Evolutionary conservation across 2,113 vertebrate species (phyloP), one percentile per base, ranked within the genome.

Genomic region (Sylvicapra grimmia): DNA sequence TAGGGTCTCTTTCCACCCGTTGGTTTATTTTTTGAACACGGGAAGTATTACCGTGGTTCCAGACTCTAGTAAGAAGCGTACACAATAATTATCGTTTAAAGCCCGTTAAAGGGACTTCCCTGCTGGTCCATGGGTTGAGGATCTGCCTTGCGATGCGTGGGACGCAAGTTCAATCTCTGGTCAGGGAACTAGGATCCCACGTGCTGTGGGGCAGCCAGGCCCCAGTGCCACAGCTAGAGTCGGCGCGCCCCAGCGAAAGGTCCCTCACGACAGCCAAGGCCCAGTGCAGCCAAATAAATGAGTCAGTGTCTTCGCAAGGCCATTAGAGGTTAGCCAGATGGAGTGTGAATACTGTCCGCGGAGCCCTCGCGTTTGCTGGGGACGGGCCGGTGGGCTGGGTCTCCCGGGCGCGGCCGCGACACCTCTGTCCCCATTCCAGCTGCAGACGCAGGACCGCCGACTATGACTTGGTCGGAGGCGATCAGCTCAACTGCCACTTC

Each of bases 401-500:
- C 4, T 44, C 36, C 19, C 0, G 27, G 8, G 40, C 4, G 47
- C 8, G 15, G 33, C 49, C 18, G 1, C 85, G 13, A 79, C 9
- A 1, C 54, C 96, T 77, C 94, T 58, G 51, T 85, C 68, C 59
- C 63, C 93, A 33, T 97, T 94, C 86, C 97, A 99, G 99, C 96
- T 99, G 99, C 91, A 92, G 98, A 94, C 99, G 92, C 49, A 99
- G 96, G 21, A 94, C 98, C 2, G 93, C 98, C 0, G 99, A 99
- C 92, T 98, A 99, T 3, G 99, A 99, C 33, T 98, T 99, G 47
- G 99, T 99, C 0, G 99, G 99, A 16, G 99, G 99, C 3, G 99
- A 99, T 91, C 98, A 98, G 96, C 98, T 99, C 0, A 99, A 99
- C 98, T 99, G 99, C 86, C 99, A 99, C 89, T 99, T 99, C 82